phyloP scores from a whole-genome alignment of 1,140 invertebrate genomes.

The Camponotus vicinus region DNA sequence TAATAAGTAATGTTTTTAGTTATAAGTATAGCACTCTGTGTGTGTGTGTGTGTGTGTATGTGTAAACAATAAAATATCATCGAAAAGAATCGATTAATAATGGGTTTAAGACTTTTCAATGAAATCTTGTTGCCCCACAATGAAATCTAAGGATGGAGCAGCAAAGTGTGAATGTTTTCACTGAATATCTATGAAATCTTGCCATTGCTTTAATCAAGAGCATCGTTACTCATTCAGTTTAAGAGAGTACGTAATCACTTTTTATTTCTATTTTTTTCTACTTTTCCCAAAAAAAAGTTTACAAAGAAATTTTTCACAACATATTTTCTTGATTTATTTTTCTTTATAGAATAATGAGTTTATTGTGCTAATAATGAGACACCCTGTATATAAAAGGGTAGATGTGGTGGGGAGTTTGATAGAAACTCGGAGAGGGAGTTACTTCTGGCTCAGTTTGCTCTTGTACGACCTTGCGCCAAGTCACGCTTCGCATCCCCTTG shows the following conservation, averaged over 20 bases:
- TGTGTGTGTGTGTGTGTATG: no score
- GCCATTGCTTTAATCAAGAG: neutral
- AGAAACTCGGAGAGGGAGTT: constrained; percentile 45
- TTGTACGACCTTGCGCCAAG: constrained; percentile 42
- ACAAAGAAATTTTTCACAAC: neutral
- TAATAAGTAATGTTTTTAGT: no score
- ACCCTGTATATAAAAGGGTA: constrained; percentile 37
- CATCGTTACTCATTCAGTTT: neutral
- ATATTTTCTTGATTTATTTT: neutral
- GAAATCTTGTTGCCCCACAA: no score
- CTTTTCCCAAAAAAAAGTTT: neutral
- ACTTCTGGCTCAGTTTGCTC: constrained; percentile 55
- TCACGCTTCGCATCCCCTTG: constrained; percentile 15
- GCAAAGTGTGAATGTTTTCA: no score
- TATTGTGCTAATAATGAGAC: constrained; percentile 14
- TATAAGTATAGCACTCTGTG: no score
- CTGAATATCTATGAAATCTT: neutral
- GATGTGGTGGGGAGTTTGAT: constrained; percentile 37
- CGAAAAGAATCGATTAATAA: no score
- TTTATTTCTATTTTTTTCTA: neutral
- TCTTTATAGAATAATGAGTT: neutral
- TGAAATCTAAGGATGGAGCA: no score
- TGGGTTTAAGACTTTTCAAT: no score
- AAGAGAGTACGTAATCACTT: neutral
- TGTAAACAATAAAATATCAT: no score